Conservation (phyloP, 2,113 vertebrate species). For the Catharus fuscescens region DNA sequence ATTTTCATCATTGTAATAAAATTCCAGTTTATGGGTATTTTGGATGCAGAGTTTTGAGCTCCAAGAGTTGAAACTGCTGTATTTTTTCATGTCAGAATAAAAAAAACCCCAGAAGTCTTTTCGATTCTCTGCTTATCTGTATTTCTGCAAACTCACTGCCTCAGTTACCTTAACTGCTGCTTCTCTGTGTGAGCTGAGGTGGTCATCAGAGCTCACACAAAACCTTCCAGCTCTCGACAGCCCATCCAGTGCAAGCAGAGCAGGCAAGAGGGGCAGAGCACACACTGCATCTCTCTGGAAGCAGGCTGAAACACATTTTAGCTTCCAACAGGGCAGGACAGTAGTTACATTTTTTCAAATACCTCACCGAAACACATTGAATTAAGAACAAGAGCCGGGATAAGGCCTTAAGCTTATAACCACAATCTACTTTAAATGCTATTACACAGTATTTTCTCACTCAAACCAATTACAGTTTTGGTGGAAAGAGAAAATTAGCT, state of each 20-base stretch:
- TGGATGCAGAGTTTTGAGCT: background rate
- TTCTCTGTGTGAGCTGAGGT: background rate
- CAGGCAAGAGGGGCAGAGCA: background rate
- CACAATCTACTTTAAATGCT: background rate
- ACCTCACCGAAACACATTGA: background rate
- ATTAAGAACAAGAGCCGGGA: background rate
- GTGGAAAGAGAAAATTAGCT: background rate
- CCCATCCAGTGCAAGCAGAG: accelerated
- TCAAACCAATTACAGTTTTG: background rate
- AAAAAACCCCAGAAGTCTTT: background rate
- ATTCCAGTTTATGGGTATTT: background rate
- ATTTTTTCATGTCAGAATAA: background rate
- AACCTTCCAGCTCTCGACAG: accelerated
- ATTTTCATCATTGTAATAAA: background rate
- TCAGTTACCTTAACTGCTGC: background rate
- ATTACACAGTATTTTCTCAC: background rate
- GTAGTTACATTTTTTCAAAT: background rate
- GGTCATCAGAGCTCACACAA: background rate
- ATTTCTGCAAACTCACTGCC: background rate
- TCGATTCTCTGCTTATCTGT: background rate
- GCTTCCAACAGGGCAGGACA: background rate
- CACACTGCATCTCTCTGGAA: accelerated
- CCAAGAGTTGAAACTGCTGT: background rate
- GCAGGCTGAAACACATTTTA: background rate
- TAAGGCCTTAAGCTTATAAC: background rate